These are phyloP conservation scores for Philereme vetulata DNA, from an alignment of 2,888 invertebrate species.

Conservation along the genomic window DNA sequence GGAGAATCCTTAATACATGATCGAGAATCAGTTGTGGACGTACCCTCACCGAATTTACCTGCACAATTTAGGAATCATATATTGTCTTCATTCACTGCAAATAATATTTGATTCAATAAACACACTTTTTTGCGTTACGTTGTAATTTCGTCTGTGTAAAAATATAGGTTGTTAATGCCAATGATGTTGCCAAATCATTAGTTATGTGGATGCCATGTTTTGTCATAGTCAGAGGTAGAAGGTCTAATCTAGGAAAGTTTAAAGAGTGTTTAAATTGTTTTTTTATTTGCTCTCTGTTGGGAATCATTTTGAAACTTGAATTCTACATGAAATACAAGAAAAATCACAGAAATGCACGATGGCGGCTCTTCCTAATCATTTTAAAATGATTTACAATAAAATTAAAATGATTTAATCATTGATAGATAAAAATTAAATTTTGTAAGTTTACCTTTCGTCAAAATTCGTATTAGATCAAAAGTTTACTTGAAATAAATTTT, in stretches of 20 bases:
- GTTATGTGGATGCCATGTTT: constrained; percentile 28
- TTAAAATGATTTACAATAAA: no score
- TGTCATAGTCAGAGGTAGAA: constrained; percentile 31
- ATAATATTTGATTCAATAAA: neutral
- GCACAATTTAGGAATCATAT: constrained; percentile 49
- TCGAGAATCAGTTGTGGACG: constrained; percentile 82
- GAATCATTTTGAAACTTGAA: no score
- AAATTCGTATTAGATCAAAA: no score
- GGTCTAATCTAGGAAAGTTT: neutral
- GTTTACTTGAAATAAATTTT: no score
- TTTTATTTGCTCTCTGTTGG: no score
- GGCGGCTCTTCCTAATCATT: no score
- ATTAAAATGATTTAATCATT: no score
- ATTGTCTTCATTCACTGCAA: neutral
- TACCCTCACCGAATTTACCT: constrained; percentile 67
- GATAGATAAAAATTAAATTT: no score
- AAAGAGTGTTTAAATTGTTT: no score
- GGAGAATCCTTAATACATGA: constrained; percentile 86
- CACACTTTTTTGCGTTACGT: neutral
- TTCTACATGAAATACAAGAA: no score
- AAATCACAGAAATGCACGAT: no score
- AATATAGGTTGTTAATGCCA: constrained; percentile 24
- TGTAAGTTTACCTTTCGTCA: no score
- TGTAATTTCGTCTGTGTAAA: neutral
- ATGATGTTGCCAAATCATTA: constrained; percentile 32